Evolutionary conservation across 1,140 invertebrate species (phyloP), one percentile per base, ranked within the genome.

Genomic region (Ladona fulva): DNA sequence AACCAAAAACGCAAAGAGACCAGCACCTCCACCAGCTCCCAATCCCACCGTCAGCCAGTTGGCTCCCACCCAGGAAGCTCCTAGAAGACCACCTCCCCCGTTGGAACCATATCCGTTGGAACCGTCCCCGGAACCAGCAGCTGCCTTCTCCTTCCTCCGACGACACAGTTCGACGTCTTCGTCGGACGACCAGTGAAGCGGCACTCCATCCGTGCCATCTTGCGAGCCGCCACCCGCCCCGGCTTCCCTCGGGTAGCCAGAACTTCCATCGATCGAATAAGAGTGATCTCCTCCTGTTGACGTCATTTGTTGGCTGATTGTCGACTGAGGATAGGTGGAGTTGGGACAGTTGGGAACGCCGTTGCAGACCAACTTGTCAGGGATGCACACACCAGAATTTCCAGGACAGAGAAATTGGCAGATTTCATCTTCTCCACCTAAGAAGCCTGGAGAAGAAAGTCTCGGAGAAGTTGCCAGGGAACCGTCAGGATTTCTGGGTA

Each of bases 271-370:
- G 5, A 83, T 59, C 52, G 85, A 75, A 16, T 78, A 77, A 59
- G 79, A 78, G 59, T 76, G 52, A 16, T 78, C 25, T 12, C 76
- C 42, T 11, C 78, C 79, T 0, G 80, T 79, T 80, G 66, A 77
- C 75, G 29, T 10, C 74, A 66, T 16, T 66, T 42, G 24, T 22
- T 74, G 76, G 24, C 12, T 11, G 19, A n/a, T 16, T 12, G 19
- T 24, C 42, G 7, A 11, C 19, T 52, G 22, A 24, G 16, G 42
- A 19, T 77, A 29, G 1, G 78, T 86, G 12, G 84, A 86, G 79
- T 92, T 93, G 0, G 94, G 95, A 84, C 95, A 96, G 84, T 96
- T 95, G 0, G 93, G 88, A 0, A 95, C 88, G 14, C 94, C 95
- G 82, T 97, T 95, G 83, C 95, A 97, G 0, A 96, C 89, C 16